Percentiles rank a stretch among this genome's conserved stretches.
Conservation (phyloP, 2,113 vertebrate genomes). For the Microcebus murinus region DNA sequence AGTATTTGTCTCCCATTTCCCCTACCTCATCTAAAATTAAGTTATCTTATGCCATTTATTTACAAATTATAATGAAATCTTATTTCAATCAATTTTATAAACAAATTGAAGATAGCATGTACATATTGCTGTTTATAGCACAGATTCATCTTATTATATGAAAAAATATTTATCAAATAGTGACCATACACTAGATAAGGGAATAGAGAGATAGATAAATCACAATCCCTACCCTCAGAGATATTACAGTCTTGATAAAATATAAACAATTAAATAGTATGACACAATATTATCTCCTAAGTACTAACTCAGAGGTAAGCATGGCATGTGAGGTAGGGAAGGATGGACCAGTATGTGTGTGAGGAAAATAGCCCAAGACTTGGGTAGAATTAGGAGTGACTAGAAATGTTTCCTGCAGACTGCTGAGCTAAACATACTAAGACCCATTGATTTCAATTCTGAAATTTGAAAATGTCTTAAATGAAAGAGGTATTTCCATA, state of each 20-base stretch:
- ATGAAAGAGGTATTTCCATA: neutral
- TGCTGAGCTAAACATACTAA: neutral
- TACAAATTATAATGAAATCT: slow-evolving; percentile 18
- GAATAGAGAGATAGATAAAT: neutral
- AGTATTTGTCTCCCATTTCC: neutral
- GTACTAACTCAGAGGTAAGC: neutral
- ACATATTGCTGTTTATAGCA: neutral
- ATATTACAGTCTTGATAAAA: neutral
- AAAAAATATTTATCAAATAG: slow-evolving; percentile 10
- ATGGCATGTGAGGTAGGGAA: neutral
- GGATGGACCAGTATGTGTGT: neutral
- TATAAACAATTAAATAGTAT: neutral
- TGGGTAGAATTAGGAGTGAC: neutral
- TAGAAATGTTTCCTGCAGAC: neutral
- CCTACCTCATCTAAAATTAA: neutral
- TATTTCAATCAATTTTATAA: neutral
- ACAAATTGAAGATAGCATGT: neutral
- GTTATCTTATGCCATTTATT: neutral
- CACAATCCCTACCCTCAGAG: neutral
- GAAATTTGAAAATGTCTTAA: neutral
- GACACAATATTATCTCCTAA: neutral
- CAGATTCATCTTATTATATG: neutral
- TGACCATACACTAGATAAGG: neutral
- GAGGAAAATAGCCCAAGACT: neutral
- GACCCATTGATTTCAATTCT: neutral